phyloP scores from a whole-genome alignment of 2,113 vertebrate genomes.

The Engystomops pustulosus region DNA sequence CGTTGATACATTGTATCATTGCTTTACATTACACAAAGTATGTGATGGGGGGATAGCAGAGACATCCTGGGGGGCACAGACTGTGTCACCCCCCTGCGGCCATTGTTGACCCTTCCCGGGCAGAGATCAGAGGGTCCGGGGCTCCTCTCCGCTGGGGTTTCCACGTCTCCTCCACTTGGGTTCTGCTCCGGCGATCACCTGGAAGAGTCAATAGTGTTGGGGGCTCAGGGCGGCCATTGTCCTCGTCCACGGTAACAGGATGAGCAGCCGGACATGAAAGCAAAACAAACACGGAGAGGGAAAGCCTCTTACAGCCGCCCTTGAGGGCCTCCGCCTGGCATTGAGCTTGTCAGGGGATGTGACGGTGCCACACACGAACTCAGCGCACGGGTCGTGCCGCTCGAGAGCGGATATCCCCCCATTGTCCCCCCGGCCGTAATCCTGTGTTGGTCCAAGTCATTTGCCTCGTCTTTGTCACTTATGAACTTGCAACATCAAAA shows the following conservation, averaged over 20 bases:
- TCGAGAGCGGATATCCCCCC: slow-evolving; percentile 73
- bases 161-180: slow-evolving; percentile 60
- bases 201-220: slow-evolving; percentile 88
- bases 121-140: background rate
- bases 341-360: slow-evolving; percentile 73
- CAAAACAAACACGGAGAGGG: slow-evolving; percentile 76
- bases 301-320: slow-evolving; percentile 55
- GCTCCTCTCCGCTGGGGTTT: too few species aligned
- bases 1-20: too few species aligned
- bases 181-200: slow-evolving; percentile 70
- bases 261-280: slow-evolving; percentile 88
- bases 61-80: background rate
- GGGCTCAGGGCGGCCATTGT: slow-evolving; percentile 86
- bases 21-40: too few species aligned
- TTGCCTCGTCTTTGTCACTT: slow-evolving; percentile 73
- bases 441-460: slow-evolving; percentile 78
- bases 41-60: too few species aligned
- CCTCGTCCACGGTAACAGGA: slow-evolving; percentile 77
- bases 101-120: background rate
- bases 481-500: slow-evolving; percentile 85
- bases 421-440: slow-evolving; percentile 73
- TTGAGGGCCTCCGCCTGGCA: slow-evolving; percentile 70
- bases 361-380: slow-evolving; percentile 79
- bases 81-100: background rate
- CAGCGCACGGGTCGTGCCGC: slow-evolving; percentile 69